Conservation (phyloP, 2,797 vertebrate species). For the Falco cherrug region DNA sequence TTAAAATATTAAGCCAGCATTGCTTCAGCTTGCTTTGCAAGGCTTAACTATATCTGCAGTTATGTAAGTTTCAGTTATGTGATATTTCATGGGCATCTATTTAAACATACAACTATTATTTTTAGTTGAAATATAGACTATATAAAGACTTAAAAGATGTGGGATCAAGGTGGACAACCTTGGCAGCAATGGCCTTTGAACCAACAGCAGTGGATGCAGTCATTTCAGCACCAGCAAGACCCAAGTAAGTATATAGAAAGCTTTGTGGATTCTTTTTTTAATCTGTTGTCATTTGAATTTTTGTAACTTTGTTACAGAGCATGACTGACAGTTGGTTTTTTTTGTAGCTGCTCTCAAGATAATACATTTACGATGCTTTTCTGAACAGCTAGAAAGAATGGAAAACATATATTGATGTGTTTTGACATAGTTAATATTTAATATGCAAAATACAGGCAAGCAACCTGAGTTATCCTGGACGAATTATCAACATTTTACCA, state of each 20-base stretch:
- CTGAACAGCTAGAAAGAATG: not conserved
- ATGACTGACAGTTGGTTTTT: not conserved
- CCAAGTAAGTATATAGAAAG: constrained; percentile 85
- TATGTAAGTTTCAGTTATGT: constrained; percentile 65
- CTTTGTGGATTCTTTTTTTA: constrained; percentile 2
- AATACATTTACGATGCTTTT: not conserved
- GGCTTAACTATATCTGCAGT: constrained; percentile 58
- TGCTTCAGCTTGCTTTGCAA: constrained; percentile 66
- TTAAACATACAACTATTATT: constrained; percentile 73
- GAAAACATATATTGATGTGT: not conserved
- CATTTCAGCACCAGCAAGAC: constrained; percentile 98
- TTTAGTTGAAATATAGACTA: constrained; percentile 74
- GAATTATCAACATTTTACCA: not conserved
- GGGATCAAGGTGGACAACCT: constrained; percentile 99
- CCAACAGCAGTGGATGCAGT: constrained; percentile 99
- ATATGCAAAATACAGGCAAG: not conserved
- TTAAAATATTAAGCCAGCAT: constrained; percentile 54
- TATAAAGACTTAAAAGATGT: constrained; percentile 86
- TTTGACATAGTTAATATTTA: not conserved
- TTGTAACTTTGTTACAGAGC: not conserved
- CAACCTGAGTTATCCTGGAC: not conserved
- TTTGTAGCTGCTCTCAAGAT: not conserved
- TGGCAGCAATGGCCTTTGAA: constrained; percentile 99
- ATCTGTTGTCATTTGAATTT: not conserved
- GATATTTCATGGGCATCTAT: constrained; percentile 55